A percentile compares a stretch with the other conserved stretches of the same genome.
Conservation (phyloP, 2,113 vertebrate species). For the Prietella phreatophila region DNA sequence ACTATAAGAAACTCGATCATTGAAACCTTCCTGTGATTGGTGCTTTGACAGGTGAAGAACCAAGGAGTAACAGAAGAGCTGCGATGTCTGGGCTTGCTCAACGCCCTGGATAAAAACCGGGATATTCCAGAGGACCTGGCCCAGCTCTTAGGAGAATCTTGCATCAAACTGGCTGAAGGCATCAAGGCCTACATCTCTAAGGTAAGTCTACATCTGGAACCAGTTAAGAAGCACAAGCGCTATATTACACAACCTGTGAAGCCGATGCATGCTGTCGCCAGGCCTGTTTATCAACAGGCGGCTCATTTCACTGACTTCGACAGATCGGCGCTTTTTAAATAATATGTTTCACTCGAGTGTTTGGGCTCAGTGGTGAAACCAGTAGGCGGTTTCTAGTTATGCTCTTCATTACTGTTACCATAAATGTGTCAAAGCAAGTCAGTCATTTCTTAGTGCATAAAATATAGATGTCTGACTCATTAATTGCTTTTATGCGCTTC, state of each 20-base stretch:
- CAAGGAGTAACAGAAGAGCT: constrained; percentile 79
- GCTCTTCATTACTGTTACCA: constrained; percentile 32
- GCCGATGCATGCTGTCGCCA: neutral
- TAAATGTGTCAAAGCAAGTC: constrained; percentile 50
- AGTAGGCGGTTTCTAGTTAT: constrained; percentile 28
- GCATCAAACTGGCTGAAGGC: constrained; percentile 80
- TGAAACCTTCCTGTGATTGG: constrained; percentile 15
- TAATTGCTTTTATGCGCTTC: constrained; percentile 41
- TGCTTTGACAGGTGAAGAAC: constrained; percentile 68
- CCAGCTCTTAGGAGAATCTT: constrained; percentile 76
- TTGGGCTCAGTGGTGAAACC: neutral
- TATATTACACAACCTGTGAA: neutral
- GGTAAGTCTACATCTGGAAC: constrained; percentile 64
- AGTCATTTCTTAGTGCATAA: constrained; percentile 26
- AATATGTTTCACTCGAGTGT: neutral
- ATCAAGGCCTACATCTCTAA: constrained; percentile 82
- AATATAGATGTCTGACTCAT: constrained; percentile 38
- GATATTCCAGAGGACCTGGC: constrained; percentile 77
- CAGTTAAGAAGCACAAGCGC: constrained; percentile 6
- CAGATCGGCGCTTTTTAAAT: constrained; percentile 25
- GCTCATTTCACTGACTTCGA: neutral
- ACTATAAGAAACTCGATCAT: neutral
- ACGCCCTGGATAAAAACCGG: constrained; percentile 72
- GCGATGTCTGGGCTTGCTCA: constrained; percentile 79
- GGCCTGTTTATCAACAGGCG: neutral